Evolutionary conservation across 2,113 vertebrate species (phyloP).

Genomic region (Urocitellus parryii): DNA sequence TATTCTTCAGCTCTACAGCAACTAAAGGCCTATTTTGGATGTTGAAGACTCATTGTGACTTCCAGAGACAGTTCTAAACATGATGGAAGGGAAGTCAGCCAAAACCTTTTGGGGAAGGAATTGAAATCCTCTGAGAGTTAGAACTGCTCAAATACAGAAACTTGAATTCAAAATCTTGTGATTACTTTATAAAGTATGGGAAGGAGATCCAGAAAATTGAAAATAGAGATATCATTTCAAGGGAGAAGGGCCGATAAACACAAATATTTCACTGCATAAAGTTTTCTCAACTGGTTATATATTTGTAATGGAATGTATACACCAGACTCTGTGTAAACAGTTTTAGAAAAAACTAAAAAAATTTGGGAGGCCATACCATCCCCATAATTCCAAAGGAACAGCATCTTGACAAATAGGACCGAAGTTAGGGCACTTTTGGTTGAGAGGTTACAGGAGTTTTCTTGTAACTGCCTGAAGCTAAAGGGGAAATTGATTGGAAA

Average conservation of each 20-base stretch:
- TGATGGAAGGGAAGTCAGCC: neutral
- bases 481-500: constrained; percentile 10
- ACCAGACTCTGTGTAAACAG: neutral
- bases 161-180: neutral
- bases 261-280: neutral
- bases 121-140: neutral
- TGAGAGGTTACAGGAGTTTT: neutral
- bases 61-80: neutral
- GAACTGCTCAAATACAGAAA: neutral
- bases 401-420: neutral
- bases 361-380: neutral
- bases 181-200: neutral
- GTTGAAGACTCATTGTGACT: neutral
- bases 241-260: neutral
- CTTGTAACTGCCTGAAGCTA: neutral
- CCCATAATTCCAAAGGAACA: neutral
- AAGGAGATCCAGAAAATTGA: neutral
- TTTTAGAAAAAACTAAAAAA: constrained; percentile 9
- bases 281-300: neutral
- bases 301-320: neutral
- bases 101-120: neutral
- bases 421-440: neutral
- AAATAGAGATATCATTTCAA: neutral
- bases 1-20: neutral
- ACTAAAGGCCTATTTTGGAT: neutral